Conservation (phyloP, 2,888 invertebrate species). For the Heteropelma amictum region DNA sequence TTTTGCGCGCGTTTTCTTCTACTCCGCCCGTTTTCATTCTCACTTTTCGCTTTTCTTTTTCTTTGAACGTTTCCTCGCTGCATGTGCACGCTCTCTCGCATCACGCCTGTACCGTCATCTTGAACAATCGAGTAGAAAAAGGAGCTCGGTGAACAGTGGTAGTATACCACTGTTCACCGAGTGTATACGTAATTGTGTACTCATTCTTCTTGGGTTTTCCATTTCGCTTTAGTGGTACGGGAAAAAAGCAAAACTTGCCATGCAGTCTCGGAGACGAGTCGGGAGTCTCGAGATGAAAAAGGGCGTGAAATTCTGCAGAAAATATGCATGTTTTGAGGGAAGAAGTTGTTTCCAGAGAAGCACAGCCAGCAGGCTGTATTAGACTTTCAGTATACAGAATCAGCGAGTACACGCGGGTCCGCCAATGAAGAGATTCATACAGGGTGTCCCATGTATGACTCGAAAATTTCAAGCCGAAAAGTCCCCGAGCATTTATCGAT, state of each 20-base stretch:
- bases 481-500: too few relatives aligned
- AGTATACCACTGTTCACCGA: conserved; percentile 12
- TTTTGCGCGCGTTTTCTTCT: conserved; percentile 24
- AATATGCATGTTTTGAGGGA: neutral
- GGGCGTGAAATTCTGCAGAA: neutral
- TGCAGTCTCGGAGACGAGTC: conserved; percentile 25
- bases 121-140: conserved; percentile 45
- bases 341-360: conserved; percentile 41
- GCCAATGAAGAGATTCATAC: neutral
- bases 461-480: too few relatives aligned
- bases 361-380: conserved; percentile 31
- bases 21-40: conserved; percentile 27
- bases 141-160: neutral
- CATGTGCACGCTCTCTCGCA: neutral
- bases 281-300: conserved; percentile 16
- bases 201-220: conserved; percentile 44
- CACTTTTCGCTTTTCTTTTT: conserved; percentile 26
- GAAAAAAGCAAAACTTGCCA: conserved; percentile 13
- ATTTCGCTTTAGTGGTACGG: conserved; percentile 22
- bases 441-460: neutral
- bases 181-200: conserved; percentile 36
- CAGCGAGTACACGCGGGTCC: conserved; percentile 6
- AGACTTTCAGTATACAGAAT: conserved; percentile 44
- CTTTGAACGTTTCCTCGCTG: conserved; percentile 21
- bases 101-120: conserved; percentile 44